A percentile compares a stretch with the other conserved stretches of the same genome.
These are phyloP conservation scores for Hoplostethus mediterraneus DNA, from an alignment of 2,797 vertebrate genomes.

Conservation along the genomic window DNA sequence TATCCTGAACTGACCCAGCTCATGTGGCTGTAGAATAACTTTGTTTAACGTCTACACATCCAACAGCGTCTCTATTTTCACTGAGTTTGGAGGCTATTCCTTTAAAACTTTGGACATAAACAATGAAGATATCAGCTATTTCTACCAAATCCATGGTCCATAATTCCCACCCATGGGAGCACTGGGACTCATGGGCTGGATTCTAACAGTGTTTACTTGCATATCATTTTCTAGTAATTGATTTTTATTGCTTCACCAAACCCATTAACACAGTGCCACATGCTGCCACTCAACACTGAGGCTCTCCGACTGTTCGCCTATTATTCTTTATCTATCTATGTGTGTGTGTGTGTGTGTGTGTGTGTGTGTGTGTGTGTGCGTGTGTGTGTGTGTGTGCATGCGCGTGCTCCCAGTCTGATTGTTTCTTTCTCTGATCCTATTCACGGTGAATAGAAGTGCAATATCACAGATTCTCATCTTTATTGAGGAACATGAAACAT, in stretches of 20 bases:
- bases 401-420: neutral
- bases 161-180: slow-evolving; percentile 22
- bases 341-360: slow-evolving; percentile 9
- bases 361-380: slow-evolving; percentile 15
- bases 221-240: slow-evolving; percentile 62
- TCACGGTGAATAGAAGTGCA: slow-evolving; percentile 39
- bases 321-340: slow-evolving; percentile 33
- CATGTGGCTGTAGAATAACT: neutral
- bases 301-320: slow-evolving; percentile 27
- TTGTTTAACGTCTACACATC: neutral
- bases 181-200: slow-evolving; percentile 15
- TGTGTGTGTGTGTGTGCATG: slow-evolving; percentile 2
- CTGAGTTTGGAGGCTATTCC: neutral
- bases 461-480: slow-evolving; percentile 44
- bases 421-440: slow-evolving; percentile 21
- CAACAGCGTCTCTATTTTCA: neutral
- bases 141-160: neutral
- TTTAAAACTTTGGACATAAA: neutral
- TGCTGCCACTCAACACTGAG: slow-evolving; percentile 24
- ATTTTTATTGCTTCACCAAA: slow-evolving; percentile 62
- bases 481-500: slow-evolving; percentile 48
- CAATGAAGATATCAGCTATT: neutral
- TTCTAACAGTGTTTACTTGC: slow-evolving; percentile 57
- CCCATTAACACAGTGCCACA: slow-evolving; percentile 52
- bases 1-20: neutral